Evolutionary conservation across 1,140 invertebrate genomes (phyloP).

Genomic region (Drosophila asahinai): DNA sequence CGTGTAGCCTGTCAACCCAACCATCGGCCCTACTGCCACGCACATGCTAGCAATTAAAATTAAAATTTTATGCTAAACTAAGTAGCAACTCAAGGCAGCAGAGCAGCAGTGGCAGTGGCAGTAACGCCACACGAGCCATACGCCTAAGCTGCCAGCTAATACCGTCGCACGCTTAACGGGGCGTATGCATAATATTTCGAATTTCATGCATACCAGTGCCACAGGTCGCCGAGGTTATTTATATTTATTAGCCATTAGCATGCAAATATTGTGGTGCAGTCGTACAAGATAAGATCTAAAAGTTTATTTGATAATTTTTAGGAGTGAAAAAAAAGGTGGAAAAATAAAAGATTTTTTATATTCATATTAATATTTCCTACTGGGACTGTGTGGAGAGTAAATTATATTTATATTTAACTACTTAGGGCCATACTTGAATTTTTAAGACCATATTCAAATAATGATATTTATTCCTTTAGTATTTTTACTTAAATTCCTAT

Average conservation of each 20-base stretch:
- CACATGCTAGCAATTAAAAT: slow-evolving; percentile 83
- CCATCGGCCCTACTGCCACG: slow-evolving; percentile 63
- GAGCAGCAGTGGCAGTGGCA: slow-evolving; percentile 14
- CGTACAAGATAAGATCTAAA: not conserved
- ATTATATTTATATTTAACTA: too few relatives aligned
- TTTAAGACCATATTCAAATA: too few relatives aligned
- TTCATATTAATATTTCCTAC: not conserved
- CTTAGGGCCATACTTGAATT: too few relatives aligned
- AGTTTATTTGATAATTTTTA: not conserved
- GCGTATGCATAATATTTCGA: slow-evolving; percentile 61
- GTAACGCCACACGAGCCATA: slow-evolving; percentile 5
- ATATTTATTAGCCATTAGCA: slow-evolving; percentile 75
- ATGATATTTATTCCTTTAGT: too few relatives aligned
- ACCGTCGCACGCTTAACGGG: slow-evolving; percentile 18
- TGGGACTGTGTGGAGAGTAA: not conserved
- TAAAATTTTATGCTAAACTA: slow-evolving; percentile 84
- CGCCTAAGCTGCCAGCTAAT: slow-evolving; percentile 37
- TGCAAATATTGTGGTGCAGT: slow-evolving; percentile 49
- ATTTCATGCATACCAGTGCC: slow-evolving; percentile 50
- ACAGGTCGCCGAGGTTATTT: slow-evolving; percentile 46
- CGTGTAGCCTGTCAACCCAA: slow-evolving; percentile 43
- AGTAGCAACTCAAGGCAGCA: slow-evolving; percentile 67
- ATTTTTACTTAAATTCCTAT: not conserved
- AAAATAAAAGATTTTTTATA: too few relatives aligned
- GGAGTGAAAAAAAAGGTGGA: not conserved